A percentile compares a stretch with the other conserved stretches of the same genome.
phyloP scores from a whole-genome alignment of 2,113 vertebrate genomes.

The Opisthocomus hoazin region DNA sequence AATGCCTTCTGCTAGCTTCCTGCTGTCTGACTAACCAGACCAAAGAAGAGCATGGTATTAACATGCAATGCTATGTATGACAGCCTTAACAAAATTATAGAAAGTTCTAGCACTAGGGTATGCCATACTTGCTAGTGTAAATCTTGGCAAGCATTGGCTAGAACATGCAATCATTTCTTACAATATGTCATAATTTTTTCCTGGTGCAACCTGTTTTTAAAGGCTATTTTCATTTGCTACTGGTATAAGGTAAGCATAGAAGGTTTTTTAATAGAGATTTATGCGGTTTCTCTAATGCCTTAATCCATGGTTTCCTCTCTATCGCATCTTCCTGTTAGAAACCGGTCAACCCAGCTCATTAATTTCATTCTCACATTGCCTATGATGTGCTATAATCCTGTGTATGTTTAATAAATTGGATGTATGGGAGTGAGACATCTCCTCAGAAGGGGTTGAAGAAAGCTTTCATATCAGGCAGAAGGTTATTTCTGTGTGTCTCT shows the following conservation, averaged over 20 bases:
- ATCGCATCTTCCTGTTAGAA: neutral
- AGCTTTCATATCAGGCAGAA: neutral
- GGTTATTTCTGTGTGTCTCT: neutral
- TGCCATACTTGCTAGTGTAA: neutral
- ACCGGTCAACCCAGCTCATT: neutral
- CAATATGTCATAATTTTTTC: neutral
- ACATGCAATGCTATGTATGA: neutral
- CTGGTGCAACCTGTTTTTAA: neutral
- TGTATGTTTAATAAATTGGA: neutral
- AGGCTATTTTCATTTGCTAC: too few relatives aligned
- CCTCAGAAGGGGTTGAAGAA: neutral
- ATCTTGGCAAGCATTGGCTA: neutral
- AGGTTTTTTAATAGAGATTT: neutral
- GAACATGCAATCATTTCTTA: neutral
- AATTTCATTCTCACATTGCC: neutral
- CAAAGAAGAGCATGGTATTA: neutral
- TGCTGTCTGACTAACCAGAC: neutral
- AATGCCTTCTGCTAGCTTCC: neutral
- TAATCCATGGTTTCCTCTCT: neutral
- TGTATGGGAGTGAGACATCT: neutral
- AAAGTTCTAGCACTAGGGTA: neutral
- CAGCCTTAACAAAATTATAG: neutral
- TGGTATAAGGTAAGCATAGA: neutral
- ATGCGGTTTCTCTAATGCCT: neutral
- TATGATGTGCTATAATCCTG: neutral